phyloP scores from a whole-genome alignment of 2,888 invertebrate species.

The Iphiclides podalirius region DNA sequence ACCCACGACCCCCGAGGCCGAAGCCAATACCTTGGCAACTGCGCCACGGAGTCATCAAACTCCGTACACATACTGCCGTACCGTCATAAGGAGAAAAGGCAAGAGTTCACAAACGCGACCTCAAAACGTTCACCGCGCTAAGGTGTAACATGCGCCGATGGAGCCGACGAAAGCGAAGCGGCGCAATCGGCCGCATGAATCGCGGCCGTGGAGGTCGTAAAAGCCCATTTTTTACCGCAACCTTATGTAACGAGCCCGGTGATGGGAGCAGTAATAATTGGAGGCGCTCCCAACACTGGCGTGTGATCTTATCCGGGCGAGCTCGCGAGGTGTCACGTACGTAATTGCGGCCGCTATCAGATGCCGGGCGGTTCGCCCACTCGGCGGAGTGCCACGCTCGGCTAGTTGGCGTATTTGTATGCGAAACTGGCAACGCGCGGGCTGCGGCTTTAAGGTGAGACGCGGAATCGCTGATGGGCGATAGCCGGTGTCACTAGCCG shows the following conservation, averaged over 20 bases:
- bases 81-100: no score
- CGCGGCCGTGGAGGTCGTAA: no score
- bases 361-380: conserved; percentile 59
- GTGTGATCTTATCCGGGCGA: conserved; percentile 46
- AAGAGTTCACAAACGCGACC: no score
- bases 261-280: conserved; percentile 51
- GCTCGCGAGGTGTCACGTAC: conserved; percentile 69
- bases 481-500: conserved; percentile 51
- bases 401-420: conserved; percentile 61
- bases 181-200: no score
- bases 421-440: conserved; percentile 53
- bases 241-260: conserved; percentile 37
- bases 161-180: no score
- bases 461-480: conserved; percentile 51
- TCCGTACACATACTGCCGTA: no score
- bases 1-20: no score
- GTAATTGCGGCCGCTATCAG: conserved; percentile 67
- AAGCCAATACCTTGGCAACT: no score
- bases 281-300: conserved; percentile 54
- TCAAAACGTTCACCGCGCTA: no score
- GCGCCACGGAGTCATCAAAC: no score
- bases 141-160: no score
- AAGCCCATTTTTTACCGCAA: conserved; percentile 31
- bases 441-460: conserved; percentile 35
- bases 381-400: no score